Evolutionary conservation across 2,888 invertebrate species (phyloP).

Genomic region (Apamea crenata): DNA sequence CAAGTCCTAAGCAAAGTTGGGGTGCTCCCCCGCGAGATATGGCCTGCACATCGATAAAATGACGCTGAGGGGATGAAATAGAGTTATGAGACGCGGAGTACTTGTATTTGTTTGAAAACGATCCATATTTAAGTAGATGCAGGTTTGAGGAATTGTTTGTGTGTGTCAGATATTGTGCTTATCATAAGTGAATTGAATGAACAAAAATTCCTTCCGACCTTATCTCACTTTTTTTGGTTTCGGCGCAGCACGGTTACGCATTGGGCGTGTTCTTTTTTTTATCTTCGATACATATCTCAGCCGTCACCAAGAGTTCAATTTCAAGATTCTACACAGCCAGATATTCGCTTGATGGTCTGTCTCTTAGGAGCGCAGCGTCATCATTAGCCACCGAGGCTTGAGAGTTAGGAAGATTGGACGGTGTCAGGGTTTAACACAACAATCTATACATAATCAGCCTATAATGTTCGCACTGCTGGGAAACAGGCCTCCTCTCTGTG

Average conservation of each 20-base stretch:
- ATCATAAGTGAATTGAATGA: conserved; percentile 12
- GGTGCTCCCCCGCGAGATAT: conserved; percentile 62
- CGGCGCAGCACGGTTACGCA: neutral
- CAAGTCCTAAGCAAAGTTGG: conserved; percentile 81
- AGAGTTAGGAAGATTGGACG: neutral
- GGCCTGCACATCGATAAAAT: conserved; percentile 54
- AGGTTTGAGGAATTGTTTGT: conserved; percentile 17
- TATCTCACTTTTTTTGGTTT: conserved; percentile 18
- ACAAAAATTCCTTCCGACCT: neutral
- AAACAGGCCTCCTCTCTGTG: too few relatives aligned
- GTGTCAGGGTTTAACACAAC: too few relatives aligned
- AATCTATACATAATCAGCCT: too few relatives aligned
- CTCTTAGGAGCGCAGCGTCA: neutral
- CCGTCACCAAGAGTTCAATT: too few relatives aligned
- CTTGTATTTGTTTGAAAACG: conserved; percentile 60
- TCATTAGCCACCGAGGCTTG: too few relatives aligned
- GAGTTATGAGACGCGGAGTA: conserved; percentile 56
- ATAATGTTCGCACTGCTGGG: too few relatives aligned
- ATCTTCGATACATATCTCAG: neutral
- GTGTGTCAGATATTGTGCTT: conserved; percentile 8
- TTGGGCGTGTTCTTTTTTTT: neutral
- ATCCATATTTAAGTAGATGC: conserved; percentile 39
- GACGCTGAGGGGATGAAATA: conserved; percentile 52
- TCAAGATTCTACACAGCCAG: neutral
- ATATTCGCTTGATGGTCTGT: neutral